Evolutionary conservation across 1,140 invertebrate species (phyloP).

Genomic region (Ceratoteleas bidentatus): DNA sequence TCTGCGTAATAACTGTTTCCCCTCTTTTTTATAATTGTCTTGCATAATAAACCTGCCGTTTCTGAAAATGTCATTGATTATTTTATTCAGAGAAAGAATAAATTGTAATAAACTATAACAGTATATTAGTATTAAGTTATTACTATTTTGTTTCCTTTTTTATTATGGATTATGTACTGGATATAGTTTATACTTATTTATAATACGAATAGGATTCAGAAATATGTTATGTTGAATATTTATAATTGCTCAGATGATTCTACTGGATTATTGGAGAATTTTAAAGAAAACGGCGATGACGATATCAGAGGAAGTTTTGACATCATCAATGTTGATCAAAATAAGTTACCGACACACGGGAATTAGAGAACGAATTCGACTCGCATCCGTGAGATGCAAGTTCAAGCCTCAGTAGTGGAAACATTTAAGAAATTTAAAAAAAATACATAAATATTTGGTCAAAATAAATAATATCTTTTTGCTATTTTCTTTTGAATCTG

Average conservation of each 20-base stretch:
- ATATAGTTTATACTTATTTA: too few species aligned
- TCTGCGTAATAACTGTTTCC: neutral
- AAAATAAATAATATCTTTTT: too few species aligned
- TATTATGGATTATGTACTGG: neutral
- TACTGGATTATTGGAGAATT: slow-evolving; percentile 74
- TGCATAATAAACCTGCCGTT: too few species aligned
- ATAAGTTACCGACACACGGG: slow-evolving; percentile 25
- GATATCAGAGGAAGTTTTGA: slow-evolving; percentile 83
- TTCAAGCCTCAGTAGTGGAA: too few species aligned
- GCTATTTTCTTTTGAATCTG: too few species aligned
- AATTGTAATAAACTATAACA: slow-evolving; percentile 49
- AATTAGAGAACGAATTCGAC: too few species aligned
- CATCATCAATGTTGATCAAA: slow-evolving; percentile 83
- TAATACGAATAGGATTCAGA: neutral
- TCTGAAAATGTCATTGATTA: too few species aligned
- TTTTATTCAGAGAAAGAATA: neutral
- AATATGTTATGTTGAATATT: slow-evolving; percentile 37
- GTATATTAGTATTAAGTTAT: slow-evolving; percentile 14
- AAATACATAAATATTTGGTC: too few species aligned
- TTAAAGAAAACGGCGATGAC: slow-evolving; percentile 74
- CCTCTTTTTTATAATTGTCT: too few species aligned
- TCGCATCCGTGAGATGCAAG: too few species aligned
- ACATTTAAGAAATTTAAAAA: too few species aligned
- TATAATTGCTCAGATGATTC: slow-evolving; percentile 78
- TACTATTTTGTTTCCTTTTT: slow-evolving; percentile 1